These are phyloP conservation scores for Drosophila phalerata DNA, from an alignment of 2,888 invertebrate species.

Conservation along the genomic window DNA sequence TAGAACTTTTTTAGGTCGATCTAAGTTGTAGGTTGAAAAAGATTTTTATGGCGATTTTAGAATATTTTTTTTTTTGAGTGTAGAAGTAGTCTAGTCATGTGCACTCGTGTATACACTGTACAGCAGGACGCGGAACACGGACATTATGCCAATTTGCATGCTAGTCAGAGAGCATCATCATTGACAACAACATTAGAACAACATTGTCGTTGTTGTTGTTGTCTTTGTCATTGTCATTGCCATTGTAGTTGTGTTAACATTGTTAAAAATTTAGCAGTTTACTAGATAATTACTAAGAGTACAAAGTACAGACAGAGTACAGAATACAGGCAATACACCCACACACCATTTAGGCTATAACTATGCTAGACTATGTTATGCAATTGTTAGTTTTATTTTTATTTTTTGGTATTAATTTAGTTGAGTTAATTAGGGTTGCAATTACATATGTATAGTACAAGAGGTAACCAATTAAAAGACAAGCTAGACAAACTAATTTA, in stretches of 20 bases:
- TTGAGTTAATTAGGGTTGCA: slow-evolving; percentile 62
- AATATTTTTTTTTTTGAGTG: neutral
- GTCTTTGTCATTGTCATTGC: slow-evolving; percentile 5
- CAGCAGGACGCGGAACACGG: slow-evolving; percentile 20
- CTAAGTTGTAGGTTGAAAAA: no score
- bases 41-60: no score
- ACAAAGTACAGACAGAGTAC: slow-evolving; percentile 22
- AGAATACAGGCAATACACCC: slow-evolving; percentile 43
- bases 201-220: slow-evolving; percentile 7
- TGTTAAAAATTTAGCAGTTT: slow-evolving; percentile 53
- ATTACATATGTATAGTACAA: slow-evolving; percentile 48
- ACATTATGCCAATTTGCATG: slow-evolving; percentile 68
- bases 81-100: neutral
- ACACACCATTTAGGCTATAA: slow-evolving; percentile 39
- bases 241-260: slow-evolving; percentile 41
- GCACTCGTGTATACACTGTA: neutral
- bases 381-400: slow-evolving; percentile 41
- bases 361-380: slow-evolving; percentile 46
- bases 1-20: no score
- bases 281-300: slow-evolving; percentile 58
- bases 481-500: slow-evolving; percentile 51
- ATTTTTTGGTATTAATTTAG: slow-evolving; percentile 18
- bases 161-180: slow-evolving; percentile 23
- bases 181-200: slow-evolving; percentile 16
- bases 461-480: slow-evolving; percentile 42